phyloP scores from a whole-genome alignment of 2,113 vertebrate species.

The Saccopteryx bilineata region DNA sequence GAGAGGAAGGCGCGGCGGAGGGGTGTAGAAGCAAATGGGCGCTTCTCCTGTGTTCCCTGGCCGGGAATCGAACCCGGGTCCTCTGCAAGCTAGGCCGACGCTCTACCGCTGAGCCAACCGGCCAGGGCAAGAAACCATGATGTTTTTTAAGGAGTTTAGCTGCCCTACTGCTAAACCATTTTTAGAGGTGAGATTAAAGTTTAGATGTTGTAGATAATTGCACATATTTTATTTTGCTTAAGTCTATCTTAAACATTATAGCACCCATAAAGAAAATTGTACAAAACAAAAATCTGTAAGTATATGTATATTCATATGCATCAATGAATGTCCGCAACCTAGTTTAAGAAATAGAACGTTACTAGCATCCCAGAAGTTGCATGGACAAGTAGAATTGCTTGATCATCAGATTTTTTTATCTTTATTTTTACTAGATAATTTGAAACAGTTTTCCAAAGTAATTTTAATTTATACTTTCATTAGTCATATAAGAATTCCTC shows the following conservation, averaged over 20 bases:
- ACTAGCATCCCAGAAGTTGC: not conserved
- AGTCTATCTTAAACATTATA: slow-evolving; percentile 22
- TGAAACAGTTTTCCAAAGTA: not conserved
- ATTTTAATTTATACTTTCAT: not conserved
- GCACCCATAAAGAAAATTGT: slow-evolving; percentile 28
- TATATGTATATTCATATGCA: not conserved
- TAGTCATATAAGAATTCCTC: not conserved
- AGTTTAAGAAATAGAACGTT: not conserved
- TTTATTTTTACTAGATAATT: slow-evolving; percentile 41
- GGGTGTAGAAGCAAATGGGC: no score
- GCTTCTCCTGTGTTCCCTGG: no score
- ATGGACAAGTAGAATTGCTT: not conserved
- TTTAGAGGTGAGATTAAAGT: slow-evolving; percentile 45
- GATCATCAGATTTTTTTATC: not conserved
- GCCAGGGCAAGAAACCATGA: not conserved
- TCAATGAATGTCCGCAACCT: not conserved
- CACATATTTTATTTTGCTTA: slow-evolving; percentile 50
- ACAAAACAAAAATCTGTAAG: not conserved
- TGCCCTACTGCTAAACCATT: slow-evolving; percentile 10
- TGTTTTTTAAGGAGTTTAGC: not conserved
- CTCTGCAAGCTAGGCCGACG: no score
- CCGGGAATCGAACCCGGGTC: no score
- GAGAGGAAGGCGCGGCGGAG: no score
- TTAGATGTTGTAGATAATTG: slow-evolving; percentile 32
- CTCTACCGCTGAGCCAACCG: no score